Percentiles rank a stretch among this genome's conserved stretches.
Evolutionary conservation across 2,113 vertebrate genomes (phyloP).

Genomic region (Salvelinus fontinalis): DNA sequence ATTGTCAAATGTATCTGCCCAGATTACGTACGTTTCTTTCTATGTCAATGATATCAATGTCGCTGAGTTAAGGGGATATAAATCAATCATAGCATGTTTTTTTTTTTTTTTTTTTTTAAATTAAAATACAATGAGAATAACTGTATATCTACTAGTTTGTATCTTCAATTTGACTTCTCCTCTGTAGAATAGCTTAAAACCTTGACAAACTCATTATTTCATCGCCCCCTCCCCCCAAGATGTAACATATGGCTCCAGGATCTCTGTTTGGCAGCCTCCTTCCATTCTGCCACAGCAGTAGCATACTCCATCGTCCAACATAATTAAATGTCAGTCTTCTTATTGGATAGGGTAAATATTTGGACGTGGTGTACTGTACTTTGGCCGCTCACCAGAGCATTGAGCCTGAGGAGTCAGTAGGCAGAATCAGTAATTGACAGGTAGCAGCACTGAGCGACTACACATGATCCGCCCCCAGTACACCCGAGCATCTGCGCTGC

Average conservation of each 20-base stretch:
- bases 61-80: neutral
- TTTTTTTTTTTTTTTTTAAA: no score
- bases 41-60: neutral
- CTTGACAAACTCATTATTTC: neutral
- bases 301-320: neutral
- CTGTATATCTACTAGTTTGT: neutral
- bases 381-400: constrained; percentile 17
- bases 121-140: neutral
- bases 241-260: neutral
- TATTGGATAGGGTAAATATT: constrained; percentile 46
- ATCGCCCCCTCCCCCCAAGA: no score
- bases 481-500: constrained; percentile 58
- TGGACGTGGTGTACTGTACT: constrained; percentile 23
- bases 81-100: neutral
- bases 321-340: neutral
- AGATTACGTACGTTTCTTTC: neutral
- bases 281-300: neutral
- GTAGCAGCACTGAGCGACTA: constrained; percentile 24
- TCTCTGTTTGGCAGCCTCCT: neutral
- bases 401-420: constrained; percentile 5
- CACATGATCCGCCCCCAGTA: constrained; percentile 6
- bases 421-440: constrained; percentile 46
- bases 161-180: neutral
- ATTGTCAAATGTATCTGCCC: neutral
- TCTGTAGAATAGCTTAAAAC: neutral